These are phyloP conservation scores for Macrosiphum euphorbiae DNA, from an alignment of 2,888 invertebrate genomes.

Conservation along the genomic window DNA sequence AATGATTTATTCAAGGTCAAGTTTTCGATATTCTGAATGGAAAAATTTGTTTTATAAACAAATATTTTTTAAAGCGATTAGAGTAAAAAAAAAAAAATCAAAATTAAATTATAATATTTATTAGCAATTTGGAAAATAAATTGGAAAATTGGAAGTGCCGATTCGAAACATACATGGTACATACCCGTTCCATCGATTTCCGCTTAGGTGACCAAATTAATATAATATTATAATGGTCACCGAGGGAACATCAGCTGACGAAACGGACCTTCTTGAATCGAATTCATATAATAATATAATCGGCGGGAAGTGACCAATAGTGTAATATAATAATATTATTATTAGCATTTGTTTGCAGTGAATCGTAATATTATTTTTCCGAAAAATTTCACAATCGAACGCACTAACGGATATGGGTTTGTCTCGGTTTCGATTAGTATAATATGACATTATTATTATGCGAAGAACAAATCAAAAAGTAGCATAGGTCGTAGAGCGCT, in stretches of 20 bases:
- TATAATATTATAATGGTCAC: neutral
- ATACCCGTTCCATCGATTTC: accelerated
- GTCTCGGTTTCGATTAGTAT: neutral
- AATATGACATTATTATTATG: neutral
- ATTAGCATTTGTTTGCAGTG: neutral
- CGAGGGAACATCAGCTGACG: neutral
- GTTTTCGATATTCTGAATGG: neutral
- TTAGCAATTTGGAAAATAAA: neutral
- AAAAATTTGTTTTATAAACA: neutral
- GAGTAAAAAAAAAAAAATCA: neutral
- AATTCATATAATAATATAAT: neutral
- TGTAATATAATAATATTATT: neutral
- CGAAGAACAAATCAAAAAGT: neutral
- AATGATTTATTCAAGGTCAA: neutral
- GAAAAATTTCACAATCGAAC: neutral
- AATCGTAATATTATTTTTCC: neutral
- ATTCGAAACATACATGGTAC: too few relatives aligned
- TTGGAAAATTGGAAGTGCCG: neutral
- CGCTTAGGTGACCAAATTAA: neutral
- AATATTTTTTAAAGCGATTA: neutral
- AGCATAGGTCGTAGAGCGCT: neutral
- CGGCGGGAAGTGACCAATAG: neutral
- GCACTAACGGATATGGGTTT: neutral
- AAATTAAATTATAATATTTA: neutral
- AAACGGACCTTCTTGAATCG: neutral